phyloP scores from a whole-genome alignment of 2,113 vertebrate species.

The Actinemys pallida region DNA sequence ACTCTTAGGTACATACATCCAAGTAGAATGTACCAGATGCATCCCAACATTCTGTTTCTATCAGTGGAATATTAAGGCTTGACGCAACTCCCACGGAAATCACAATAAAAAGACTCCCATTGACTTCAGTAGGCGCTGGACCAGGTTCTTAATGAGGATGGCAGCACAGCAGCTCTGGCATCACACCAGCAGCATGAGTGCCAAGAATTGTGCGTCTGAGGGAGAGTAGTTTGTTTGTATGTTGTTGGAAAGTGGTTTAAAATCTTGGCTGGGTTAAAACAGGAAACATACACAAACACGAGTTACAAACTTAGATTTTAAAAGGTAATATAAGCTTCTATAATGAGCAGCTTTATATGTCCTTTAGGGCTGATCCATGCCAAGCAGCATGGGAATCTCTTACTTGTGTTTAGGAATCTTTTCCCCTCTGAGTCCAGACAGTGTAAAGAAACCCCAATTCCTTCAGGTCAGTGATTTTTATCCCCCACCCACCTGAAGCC shows the following conservation, averaged over 20 bases:
- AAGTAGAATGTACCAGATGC: neutral
- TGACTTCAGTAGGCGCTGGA: conserved; percentile 15
- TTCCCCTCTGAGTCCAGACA: neutral
- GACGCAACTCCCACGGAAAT: neutral
- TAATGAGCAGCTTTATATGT: neutral
- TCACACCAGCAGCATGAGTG: conserved; percentile 43
- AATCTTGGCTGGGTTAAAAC: conserved; percentile 52
- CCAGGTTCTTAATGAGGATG: conserved; percentile 27
- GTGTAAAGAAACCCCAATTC: neutral
- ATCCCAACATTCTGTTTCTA: neutral
- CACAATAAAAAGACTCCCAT: neutral
- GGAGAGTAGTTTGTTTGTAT: conserved; percentile 51
- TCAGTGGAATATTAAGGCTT: neutral
- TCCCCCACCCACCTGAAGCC: neutral
- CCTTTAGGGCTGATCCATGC: neutral
- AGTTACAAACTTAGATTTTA: too few relatives aligned
- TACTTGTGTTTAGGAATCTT: neutral
- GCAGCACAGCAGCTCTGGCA: conserved; percentile 64
- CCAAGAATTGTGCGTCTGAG: conserved; percentile 65
- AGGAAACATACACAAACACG: too few relatives aligned
- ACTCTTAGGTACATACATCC: neutral
- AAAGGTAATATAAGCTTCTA: neutral
- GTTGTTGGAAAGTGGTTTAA: conserved; percentile 70
- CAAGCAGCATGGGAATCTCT: neutral
- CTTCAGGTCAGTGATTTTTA: neutral